Evolutionary conservation across 2,888 invertebrate genomes (phyloP).

Genomic region (Rambutsinella grinnellia): DNA sequence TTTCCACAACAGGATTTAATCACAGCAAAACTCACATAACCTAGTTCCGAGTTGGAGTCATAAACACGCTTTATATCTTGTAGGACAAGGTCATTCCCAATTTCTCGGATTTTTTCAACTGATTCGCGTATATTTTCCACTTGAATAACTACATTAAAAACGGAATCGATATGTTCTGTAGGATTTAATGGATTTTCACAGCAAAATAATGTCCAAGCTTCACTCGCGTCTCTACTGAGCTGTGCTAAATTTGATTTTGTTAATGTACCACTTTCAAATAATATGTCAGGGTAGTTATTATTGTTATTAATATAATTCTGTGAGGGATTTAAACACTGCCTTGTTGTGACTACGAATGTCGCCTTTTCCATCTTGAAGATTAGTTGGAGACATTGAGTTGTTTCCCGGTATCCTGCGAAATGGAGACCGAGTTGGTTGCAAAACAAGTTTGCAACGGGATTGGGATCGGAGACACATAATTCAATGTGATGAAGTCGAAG

Average conservation of each 20-base stretch:
- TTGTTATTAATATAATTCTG: conserved; percentile 18
- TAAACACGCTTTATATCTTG: conserved; percentile 64
- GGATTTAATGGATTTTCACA: conserved; percentile 36
- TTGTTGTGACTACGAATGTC: conserved; percentile 67
- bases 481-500: conserved; percentile 68
- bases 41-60: conserved; percentile 67
- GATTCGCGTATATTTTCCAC: conserved; percentile 67
- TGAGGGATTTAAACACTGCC: conserved; percentile 31
- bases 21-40: conserved; percentile 68
- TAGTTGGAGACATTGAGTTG: conserved; percentile 67
- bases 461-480: conserved; percentile 68
- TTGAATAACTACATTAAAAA: conserved; percentile 70
- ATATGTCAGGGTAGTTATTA: conserved; percentile 41
- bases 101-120: conserved; percentile 31
- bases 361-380: conserved; percentile 67
- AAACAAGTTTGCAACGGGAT: conserved; percentile 65
- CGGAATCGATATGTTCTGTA: conserved; percentile 67
- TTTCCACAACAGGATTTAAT: conserved; percentile 70
- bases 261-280: conserved; percentile 31
- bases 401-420: conserved; percentile 58
- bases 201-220: conserved; percentile 63
- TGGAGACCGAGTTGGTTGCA: conserved; percentile 67
- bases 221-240: conserved; percentile 33
- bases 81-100: conserved; percentile 67
- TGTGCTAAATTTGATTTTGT: neutral